A percentile compares a stretch with the other conserved stretches of the same genome.
Conservation (phyloP, 2,797 vertebrate species). For the Acipenser oxyrinchus region DNA sequence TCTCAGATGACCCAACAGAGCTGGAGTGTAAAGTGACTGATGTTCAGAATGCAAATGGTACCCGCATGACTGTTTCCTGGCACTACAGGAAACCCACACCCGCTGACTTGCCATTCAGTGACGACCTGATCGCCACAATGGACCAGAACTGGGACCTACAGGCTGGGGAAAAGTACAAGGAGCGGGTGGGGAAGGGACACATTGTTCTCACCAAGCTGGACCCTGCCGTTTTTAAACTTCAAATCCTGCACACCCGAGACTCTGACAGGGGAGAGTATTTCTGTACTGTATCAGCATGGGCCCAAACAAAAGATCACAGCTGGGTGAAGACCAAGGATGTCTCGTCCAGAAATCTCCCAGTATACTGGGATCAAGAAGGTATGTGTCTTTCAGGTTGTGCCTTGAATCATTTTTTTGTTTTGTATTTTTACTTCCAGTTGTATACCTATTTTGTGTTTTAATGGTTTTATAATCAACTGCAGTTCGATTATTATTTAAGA, state of each 20-base stretch:
- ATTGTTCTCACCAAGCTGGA: slow-evolving; percentile 63
- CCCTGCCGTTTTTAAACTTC: slow-evolving; percentile 68
- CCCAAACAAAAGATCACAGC: slow-evolving; percentile 45
- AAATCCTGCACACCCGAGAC: slow-evolving; percentile 70
- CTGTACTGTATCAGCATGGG: slow-evolving; percentile 62
- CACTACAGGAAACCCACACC: slow-evolving; percentile 52
- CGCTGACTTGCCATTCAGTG: slow-evolving; percentile 22
- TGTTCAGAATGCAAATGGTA: slow-evolving; percentile 27
- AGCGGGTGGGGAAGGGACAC: slow-evolving; percentile 58
- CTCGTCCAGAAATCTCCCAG: slow-evolving; percentile 43
- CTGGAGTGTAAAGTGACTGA: slow-evolving; percentile 69
- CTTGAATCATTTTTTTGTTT: slow-evolving; percentile 3
- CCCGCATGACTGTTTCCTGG: slow-evolving; percentile 72
- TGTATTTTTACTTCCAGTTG: not conserved
- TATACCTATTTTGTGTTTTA: slow-evolving; percentile 10
- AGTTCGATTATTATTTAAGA: slow-evolving; percentile 2
- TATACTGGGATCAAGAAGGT: slow-evolving; percentile 67
- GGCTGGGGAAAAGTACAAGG: slow-evolving; percentile 50
- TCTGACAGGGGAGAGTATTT: slow-evolving; percentile 62
- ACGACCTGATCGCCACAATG: slow-evolving; percentile 59
- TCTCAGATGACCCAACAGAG: slow-evolving; percentile 69
- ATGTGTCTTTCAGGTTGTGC: slow-evolving; percentile 15
- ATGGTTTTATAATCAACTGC: slow-evolving; percentile 7
- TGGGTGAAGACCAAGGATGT: slow-evolving; percentile 62
- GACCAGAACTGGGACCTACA: slow-evolving; percentile 68